A percentile compares a stretch with the other conserved stretches of the same genome.
These are phyloP conservation scores for Fissipunctia ypsillon DNA, from an alignment of 2,888 invertebrate species.

Conservation along the genomic window DNA sequence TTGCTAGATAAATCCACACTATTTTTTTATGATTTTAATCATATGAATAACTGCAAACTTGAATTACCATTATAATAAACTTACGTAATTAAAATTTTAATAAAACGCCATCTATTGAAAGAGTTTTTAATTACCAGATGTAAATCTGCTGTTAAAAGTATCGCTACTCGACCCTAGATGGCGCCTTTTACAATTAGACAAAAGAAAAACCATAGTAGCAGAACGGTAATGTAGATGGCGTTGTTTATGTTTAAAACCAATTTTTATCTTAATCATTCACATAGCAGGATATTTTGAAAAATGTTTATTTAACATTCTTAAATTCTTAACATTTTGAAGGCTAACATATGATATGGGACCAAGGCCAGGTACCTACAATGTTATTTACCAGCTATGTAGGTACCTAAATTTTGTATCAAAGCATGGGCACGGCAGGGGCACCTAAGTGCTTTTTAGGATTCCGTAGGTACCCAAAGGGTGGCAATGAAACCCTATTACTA, in stretches of 20 bases:
- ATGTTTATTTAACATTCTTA: not conserved
- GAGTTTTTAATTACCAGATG: accelerated
- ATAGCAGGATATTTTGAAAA: not conserved
- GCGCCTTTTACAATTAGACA: not conserved
- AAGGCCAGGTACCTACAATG: too few relatives aligned
- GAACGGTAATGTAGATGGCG: conserved; percentile 32
- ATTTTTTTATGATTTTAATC: not conserved
- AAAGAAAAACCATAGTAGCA: not conserved
- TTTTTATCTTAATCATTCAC: not conserved
- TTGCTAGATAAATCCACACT: not conserved
- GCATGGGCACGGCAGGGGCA: not conserved
- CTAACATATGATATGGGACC: not conserved
- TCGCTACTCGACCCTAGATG: conserved; percentile 65
- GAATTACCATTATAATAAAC: too few relatives aligned
- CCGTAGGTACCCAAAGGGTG: not conserved
- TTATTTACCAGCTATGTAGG: too few relatives aligned
- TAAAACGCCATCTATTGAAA: conserved; percentile 30
- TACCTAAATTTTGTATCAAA: not conserved
- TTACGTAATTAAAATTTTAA: not conserved
- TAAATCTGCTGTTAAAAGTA: not conserved
- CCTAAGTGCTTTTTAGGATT: not conserved
- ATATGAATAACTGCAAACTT: not conserved
- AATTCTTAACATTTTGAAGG: not conserved
- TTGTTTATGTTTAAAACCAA: not conserved
- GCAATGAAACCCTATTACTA: too few relatives aligned